phyloP scores from a whole-genome alignment of 2,113 vertebrate genomes.

The Martes martes region DNA sequence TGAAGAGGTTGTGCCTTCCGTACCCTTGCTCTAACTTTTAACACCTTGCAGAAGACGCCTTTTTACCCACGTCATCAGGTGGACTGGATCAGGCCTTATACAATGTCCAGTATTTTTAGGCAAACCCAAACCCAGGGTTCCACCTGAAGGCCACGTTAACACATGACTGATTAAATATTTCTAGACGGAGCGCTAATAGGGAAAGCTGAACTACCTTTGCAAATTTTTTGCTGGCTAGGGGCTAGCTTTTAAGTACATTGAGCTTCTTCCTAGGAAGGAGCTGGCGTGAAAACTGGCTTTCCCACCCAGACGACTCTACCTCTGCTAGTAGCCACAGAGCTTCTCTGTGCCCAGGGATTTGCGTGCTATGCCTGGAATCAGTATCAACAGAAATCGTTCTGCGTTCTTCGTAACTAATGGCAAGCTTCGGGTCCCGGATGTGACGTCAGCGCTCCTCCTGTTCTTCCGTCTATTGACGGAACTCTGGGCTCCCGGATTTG shows the following conservation, averaged over 20 bases:
- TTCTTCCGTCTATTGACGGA: not conserved
- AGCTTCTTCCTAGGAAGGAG: not conserved
- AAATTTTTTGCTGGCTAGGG: not conserved
- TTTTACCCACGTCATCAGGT: not conserved
- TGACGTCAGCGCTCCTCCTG: not conserved
- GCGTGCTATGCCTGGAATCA: rapidly evolving
- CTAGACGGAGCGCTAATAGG: not conserved
- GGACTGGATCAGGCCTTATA: not conserved
- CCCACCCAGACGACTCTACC: not conserved
- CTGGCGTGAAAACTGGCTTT: not conserved
- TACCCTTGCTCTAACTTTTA: not conserved
- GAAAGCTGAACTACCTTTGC: not conserved
- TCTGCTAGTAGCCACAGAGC: not conserved
- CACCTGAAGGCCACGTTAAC: not conserved
- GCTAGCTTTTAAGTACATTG: not conserved
- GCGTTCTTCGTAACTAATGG: not conserved
- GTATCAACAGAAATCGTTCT: rapidly evolving
- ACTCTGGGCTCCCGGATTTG: not conserved
- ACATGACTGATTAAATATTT: not conserved
- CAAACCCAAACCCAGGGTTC: not conserved
- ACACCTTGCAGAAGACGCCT: not conserved
- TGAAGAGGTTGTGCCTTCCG: not conserved
- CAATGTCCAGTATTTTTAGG: not conserved
- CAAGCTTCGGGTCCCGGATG: conserved; percentile 4
- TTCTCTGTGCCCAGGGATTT: not conserved